Base-by-base conservation (phyloP, 2,888 invertebrate genomes). In the Tetropium fuscum region DNA sequence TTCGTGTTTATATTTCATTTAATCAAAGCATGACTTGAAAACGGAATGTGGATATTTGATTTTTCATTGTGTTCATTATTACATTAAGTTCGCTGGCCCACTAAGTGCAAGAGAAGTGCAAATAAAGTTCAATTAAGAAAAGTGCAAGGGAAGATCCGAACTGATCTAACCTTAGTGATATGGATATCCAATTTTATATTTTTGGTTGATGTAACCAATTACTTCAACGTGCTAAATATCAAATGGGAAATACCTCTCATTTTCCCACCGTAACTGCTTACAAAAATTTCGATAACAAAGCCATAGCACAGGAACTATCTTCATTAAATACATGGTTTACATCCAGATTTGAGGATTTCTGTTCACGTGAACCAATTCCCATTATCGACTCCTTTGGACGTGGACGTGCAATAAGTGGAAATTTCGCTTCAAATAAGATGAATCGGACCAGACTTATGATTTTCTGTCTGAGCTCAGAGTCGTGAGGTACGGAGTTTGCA, bases 331-430 rank as follows among this genome's bases (percentile, higher is more conserved):
- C 40, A 48, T 57, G 59, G 57, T 63, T 63, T 59, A 51, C 57
- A 62, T 51, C 20, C 45, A 44, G 47, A 58, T 51, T 59, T 53
- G 22, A 36, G 49, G 49, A 60, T 55, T 60, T 60, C 44, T 34
- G 47, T 40, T 40, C 27, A 58, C 43, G 30, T 11, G 36, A 49
- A 58, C 25, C 36, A 48, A 36, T 58, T 63, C 41, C 45, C 53
- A 58, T 57, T 66, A 49, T 54, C 53, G 16, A 59, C 45, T 22
- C 59, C 64, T 38, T 64, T 64, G 18, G 36, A 54, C 19, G 48
- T 63, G 36, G 47, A 66, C 51, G 57, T 66, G 60, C 51, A 64
- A 51, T 53, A 61, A 59, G 61, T 56, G 22, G 47, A 51, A 57
- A 30, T 30, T 2, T 30, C 30, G 30, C 8, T 30, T 30, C 5